Evolutionary conservation across 2,888 invertebrate species (phyloP).

Genomic region (Escarpia spicata): DNA sequence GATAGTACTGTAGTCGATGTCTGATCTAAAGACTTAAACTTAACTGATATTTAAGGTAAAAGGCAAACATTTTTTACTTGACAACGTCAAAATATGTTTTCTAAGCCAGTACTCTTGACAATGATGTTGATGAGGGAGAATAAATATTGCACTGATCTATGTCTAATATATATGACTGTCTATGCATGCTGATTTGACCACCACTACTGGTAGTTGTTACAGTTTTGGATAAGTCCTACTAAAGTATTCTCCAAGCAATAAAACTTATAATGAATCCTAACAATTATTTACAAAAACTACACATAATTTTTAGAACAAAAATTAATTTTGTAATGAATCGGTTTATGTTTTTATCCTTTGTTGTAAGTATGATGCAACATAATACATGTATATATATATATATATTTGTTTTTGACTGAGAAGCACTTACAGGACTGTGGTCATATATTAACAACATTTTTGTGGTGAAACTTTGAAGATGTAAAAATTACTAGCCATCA

Average conservation of each 20-base stretch:
- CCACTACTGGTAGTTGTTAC: background rate
- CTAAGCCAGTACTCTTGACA: too few relatives aligned
- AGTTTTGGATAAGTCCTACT: background rate
- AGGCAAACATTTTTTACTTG: too few relatives aligned
- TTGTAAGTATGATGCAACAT: background rate
- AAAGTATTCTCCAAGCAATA: too few relatives aligned
- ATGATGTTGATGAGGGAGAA: too few relatives aligned
- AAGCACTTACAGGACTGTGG: too few relatives aligned
- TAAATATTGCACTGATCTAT: background rate
- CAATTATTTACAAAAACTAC: background rate
- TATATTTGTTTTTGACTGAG: background rate
- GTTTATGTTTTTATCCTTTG: background rate
- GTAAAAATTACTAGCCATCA: background rate
- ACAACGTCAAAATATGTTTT: too few relatives aligned
- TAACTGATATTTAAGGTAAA: too few relatives aligned
- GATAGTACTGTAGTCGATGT: too few relatives aligned
- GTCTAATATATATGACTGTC: background rate
- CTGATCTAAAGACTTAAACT: too few relatives aligned
- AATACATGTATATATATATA: background rate
- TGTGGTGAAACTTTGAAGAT: background rate
- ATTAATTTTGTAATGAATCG: background rate
- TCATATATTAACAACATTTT: too few relatives aligned
- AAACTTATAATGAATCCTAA: too few relatives aligned
- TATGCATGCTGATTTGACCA: background rate
- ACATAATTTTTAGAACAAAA: background rate